Conservation (phyloP, 2,797 vertebrate genomes). For the Betta splendens region DNA sequence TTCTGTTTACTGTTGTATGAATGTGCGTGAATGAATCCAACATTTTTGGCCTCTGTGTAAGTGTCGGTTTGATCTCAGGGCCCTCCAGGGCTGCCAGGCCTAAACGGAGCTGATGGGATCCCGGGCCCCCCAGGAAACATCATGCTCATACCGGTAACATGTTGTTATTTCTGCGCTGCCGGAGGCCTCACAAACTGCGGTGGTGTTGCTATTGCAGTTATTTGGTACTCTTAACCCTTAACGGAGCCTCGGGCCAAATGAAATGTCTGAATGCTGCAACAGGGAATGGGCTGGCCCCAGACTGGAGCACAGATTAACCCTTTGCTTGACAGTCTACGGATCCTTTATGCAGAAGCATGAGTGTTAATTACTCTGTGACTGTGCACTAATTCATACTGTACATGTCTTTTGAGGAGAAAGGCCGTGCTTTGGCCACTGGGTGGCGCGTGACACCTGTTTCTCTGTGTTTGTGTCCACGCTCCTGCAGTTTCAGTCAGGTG, state of each 20-base stretch:
- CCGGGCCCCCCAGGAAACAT: constrained; percentile 94
- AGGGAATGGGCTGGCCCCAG: constrained; percentile 10
- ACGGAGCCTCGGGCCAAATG: constrained; percentile 14
- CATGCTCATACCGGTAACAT: constrained; percentile 90
- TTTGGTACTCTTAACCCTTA: constrained; percentile 40
- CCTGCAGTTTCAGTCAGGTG: constrained; percentile 88
- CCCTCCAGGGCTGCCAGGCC: constrained; percentile 88
- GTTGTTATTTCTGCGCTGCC: constrained; percentile 11
- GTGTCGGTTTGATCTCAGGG: constrained; percentile 78
- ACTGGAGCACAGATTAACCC: constrained; percentile 10
- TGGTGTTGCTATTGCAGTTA: constrained; percentile 31
- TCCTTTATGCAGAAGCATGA: background rate
- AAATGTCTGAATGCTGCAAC: constrained; percentile 20
- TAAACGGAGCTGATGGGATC: constrained; percentile 93
- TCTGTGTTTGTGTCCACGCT: constrained; percentile 29
- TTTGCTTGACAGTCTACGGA: background rate
- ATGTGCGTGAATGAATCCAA: constrained; percentile 4
- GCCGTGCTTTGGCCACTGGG: constrained; percentile 51
- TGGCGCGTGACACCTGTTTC: constrained; percentile 35
- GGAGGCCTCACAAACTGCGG: constrained; percentile 18
- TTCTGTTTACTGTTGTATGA: background rate
- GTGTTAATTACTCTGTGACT: background rate
- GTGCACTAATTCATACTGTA: background rate
- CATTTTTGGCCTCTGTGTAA: constrained; percentile 9
- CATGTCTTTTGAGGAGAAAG: constrained; percentile 25